Evolutionary conservation across 2,888 invertebrate genomes (phyloP), one percentile per base, ranked within the genome.

Genomic region (Caenorhabditis macrosperma): DNA sequence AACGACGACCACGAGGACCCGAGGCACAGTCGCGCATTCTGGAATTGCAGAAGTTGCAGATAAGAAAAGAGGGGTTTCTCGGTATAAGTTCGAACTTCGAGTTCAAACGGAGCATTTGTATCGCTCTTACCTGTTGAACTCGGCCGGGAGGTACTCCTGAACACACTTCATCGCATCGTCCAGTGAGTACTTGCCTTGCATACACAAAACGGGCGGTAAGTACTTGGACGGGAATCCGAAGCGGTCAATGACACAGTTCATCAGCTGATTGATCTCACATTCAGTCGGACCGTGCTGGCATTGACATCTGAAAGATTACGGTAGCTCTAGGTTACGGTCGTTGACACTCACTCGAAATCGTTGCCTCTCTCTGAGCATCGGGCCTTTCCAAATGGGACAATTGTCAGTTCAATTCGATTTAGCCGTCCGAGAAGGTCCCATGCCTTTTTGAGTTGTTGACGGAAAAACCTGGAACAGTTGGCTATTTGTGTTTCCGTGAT

Each of bases 371-470:
- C 86, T 12, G 76, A 72, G 67, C 90, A 90, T 30, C 82, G 78
- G 10, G 90, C 90, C 75, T 90, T 90, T 15, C 90, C 90, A 69
- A 90, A 90, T 22, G 90, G 90, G 41, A 88, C 68, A 9, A 90
- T 63, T 15, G 83, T 84, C 55, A 89, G 64, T 20, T 89, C 83
- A 35, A 90, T 66, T 15, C 89, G 82, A 15, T 82, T 76, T 6
- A 83, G 81, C 7, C 69, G 44, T 17, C 86, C 80, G n/a, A 90
- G 59, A 17, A 78, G 17, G 12, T 66, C 64, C 75, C 75, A 71
- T n/a, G 60, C 68, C 20, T 80, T 80, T 46, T 71, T 76, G 4
- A 81, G 66, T 55, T 75, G 67, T 52, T 61, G 71, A 5, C 68
- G 67, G 60, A 79, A 66, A 30, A 63, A 85, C 77, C 86, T 77